Base-by-base conservation (phyloP, 2,113 vertebrate genomes). In the Oryzias melastigma region DNA sequence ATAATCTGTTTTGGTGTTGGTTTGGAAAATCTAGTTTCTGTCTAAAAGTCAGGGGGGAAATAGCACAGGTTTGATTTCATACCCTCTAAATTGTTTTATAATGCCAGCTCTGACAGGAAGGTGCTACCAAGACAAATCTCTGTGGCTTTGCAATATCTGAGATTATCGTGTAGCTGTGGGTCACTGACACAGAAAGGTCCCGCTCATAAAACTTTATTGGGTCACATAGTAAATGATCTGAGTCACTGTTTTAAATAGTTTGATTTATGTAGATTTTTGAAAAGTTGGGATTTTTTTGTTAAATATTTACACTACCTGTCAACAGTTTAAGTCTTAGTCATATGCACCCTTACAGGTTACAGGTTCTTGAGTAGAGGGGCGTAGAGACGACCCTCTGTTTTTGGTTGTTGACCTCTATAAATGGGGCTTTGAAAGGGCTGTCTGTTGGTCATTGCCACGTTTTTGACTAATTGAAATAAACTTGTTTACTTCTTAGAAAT, bases 151-250 rank as follows among this genome's bases (percentile, higher is more conserved):
- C 62, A 78, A 64, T 78, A 73, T 69, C 65, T 75, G 62, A 43
- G 73, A 77, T 12, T 88, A 88, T 82, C 83, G 82, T 83, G 78
- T 49, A 42, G 68, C 80, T 65, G 18, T 43, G 7, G 78, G 80
- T 73, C 65, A 69, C 1, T 55, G 55, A 79, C 57, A 47, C 27
- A 71, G 45, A 64, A 57, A 49, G n/a, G 29, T 40, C 35, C 42
- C 62, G 50, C 45, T 74, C 62, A 59, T 51, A 52, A 41, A 65
- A 40, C 42, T 1, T 5, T 79, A 84, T 45, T 70, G 50, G 55
- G 8, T 58, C 17, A 14, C 3, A 10, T 35, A 35, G 8, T 35
- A 12, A 35, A 35, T 3, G 35, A 44, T 29, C 12, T 42, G 44
- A 51, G 19, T 43, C 52, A 45, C 50, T 6, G 16, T 13, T 50